phyloP scores from a whole-genome alignment of 1,140 invertebrate genomes.

The Anastrepha ludens region DNA sequence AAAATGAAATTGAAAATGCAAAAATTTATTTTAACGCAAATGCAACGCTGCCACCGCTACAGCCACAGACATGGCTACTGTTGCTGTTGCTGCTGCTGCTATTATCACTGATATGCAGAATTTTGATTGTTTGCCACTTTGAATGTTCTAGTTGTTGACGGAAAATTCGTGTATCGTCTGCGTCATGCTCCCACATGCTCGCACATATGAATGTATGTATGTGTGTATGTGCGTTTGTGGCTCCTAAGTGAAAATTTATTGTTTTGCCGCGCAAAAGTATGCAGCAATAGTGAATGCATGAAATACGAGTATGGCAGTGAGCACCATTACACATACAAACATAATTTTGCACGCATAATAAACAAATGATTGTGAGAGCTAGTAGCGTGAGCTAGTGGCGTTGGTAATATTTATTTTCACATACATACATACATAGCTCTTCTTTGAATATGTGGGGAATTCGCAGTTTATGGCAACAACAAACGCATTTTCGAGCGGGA shows the following conservation, averaged over 20 bases:
- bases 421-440: too few relatives aligned
- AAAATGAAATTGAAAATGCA: slow-evolving; percentile 25
- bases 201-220: background rate
- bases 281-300: background rate
- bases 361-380: too few relatives aligned
- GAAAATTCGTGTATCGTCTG: background rate
- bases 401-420: too few relatives aligned
- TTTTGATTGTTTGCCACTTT: background rate
- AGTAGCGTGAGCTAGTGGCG: too few relatives aligned
- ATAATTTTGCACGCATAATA: too few relatives aligned
- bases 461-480: too few relatives aligned
- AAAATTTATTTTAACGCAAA: background rate
- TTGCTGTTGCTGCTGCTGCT: background rate
- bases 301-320: background rate
- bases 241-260: too few relatives aligned
- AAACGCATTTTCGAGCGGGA: too few relatives aligned
- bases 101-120: slow-evolving; percentile 22
- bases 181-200: too few relatives aligned
- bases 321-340: too few relatives aligned
- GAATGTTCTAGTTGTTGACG: background rate
- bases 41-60: background rate
- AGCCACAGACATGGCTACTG: background rate
- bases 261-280: background rate
- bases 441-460: too few relatives aligned
- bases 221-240: background rate